Conservation (phyloP, 2,113 vertebrate species). For the Brienomyrus longianalis region DNA sequence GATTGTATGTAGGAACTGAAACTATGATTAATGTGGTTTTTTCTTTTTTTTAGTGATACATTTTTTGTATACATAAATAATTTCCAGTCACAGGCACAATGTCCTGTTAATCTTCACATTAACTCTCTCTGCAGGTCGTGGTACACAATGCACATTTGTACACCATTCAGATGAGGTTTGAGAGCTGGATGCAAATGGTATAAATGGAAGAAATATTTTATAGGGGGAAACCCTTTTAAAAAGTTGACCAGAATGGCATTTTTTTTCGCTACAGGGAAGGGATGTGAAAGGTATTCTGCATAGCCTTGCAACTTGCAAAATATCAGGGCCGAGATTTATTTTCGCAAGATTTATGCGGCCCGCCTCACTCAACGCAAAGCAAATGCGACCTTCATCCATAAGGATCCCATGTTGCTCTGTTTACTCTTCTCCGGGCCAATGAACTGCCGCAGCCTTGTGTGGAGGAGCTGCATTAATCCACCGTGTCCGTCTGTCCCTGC, state of each 20-base stretch:
- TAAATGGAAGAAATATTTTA: not conserved
- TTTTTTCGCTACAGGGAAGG: not conserved
- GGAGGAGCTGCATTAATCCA: not conserved
- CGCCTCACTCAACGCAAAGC: not conserved
- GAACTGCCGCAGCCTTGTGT: not conserved
- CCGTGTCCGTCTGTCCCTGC: slow-evolving; percentile 57
- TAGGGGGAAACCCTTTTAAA: not conserved
- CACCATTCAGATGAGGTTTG: not conserved
- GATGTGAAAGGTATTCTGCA: not conserved
- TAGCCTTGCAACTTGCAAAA: not conserved
- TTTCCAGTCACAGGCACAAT: not conserved
- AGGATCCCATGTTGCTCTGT: not conserved
- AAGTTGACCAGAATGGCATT: not conserved
- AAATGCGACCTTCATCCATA: not conserved
- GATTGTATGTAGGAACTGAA: not conserved
- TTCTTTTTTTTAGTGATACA: not conserved
- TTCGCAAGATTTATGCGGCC: not conserved
- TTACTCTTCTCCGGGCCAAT: not conserved
- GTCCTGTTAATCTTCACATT: not conserved
- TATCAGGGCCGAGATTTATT: not conserved
- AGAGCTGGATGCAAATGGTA: not conserved
- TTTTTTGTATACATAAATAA: not conserved
- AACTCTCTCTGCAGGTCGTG: not conserved
- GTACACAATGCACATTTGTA: not conserved
- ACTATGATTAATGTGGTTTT: not conserved